A percentile compares a stretch with the other conserved stretches of the same genome.
Conservation (phyloP, 2,113 vertebrate species). For the Colossoma macropomum region DNA sequence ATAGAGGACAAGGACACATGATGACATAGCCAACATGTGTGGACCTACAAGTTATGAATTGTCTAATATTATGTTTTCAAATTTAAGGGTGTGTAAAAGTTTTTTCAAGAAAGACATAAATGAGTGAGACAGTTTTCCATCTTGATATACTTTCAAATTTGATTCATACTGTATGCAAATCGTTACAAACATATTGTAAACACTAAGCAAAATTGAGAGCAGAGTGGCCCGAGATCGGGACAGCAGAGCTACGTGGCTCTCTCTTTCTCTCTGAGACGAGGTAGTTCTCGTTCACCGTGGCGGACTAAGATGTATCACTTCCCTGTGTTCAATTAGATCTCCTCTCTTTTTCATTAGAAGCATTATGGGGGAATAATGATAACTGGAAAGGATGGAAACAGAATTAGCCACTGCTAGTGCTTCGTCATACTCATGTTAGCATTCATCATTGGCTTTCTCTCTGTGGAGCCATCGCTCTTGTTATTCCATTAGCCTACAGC, state of each 20-base stretch:
- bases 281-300: conserved; percentile 37
- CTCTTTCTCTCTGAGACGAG: conserved; percentile 25
- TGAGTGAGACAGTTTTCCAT: too few species aligned
- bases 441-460: conserved; percentile 35
- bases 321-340: conserved; percentile 52
- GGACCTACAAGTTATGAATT: too few species aligned
- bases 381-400: conserved; percentile 49
- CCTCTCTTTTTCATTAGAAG: conserved; percentile 55
- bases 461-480: conserved; percentile 36
- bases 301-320: conserved; percentile 58
- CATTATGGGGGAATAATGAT: conserved; percentile 46
- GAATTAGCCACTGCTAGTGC: conserved; percentile 45
- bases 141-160: too few species aligned
- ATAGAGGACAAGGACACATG: too few species aligned
- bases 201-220: too few species aligned
- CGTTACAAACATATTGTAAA: too few species aligned
- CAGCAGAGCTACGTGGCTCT: not conserved
- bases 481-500: conserved; percentile 46
- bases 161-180: too few species aligned
- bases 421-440: conserved; percentile 51
- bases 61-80: too few species aligned
- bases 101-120: too few species aligned
- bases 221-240: too few species aligned
- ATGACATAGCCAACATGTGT: too few species aligned
- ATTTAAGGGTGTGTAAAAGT: too few species aligned